phyloP scores from a whole-genome alignment of 2,888 invertebrate species.

The Spodoptera littoralis region DNA sequence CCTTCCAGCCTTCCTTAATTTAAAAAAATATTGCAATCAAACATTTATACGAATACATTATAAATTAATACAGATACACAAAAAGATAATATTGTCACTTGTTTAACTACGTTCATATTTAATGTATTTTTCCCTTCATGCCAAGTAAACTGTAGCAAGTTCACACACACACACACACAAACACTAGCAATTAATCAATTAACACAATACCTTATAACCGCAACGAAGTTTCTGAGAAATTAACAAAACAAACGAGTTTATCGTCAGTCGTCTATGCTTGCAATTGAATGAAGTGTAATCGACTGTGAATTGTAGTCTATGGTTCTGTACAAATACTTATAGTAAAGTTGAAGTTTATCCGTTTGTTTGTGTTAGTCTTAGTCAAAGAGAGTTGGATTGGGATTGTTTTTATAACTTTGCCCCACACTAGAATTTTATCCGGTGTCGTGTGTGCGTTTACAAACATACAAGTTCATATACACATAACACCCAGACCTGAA shows the following conservation, averaged over 20 bases:
- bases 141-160: slow-evolving; percentile 6
- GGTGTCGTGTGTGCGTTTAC: too few relatives aligned
- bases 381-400: background rate
- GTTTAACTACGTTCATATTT: too few relatives aligned
- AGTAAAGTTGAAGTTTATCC: too few relatives aligned
- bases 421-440: too few relatives aligned
- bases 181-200: slow-evolving; percentile 53
- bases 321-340: slow-evolving; percentile 44
- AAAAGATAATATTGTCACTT: background rate
- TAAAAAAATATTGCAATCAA: too few relatives aligned
- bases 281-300: slow-evolving; percentile 18
- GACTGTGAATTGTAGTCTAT: slow-evolving; percentile 25
- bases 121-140: slow-evolving; percentile 1
- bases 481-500: too few relatives aligned
- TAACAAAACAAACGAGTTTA: slow-evolving; percentile 42
- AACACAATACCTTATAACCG: slow-evolving; percentile 45
- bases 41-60: too few relatives aligned
- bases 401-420: too few relatives aligned
- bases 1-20: too few relatives aligned
- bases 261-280: slow-evolving; percentile 27
- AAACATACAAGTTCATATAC: too few relatives aligned
- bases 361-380: background rate
- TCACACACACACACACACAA: slow-evolving; percentile 7
- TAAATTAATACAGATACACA: background rate
- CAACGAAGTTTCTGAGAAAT: slow-evolving; percentile 46